Evolutionary conservation across 1,140 invertebrate genomes (phyloP).

Genomic region (Musca domestica): DNA sequence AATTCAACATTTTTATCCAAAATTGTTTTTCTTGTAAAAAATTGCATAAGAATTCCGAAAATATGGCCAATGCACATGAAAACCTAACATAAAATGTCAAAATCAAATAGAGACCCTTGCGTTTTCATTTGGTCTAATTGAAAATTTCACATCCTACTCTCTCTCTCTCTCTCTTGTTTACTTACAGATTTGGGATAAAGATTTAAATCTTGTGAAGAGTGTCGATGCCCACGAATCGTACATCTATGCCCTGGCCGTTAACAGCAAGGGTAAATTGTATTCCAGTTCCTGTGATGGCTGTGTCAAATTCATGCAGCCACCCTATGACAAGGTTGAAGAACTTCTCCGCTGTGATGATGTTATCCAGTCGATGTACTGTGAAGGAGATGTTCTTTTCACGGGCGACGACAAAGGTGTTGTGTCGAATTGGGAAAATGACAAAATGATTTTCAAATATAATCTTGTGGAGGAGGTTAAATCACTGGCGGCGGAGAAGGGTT

Average conservation of each 20-base stretch:
- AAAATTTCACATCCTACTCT: not conserved
- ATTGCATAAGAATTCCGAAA: too few relatives aligned
- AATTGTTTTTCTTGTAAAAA: too few relatives aligned
- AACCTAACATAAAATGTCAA: too few relatives aligned
- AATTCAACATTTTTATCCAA: too few relatives aligned
- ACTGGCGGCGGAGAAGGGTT: slow-evolving; percentile 40
- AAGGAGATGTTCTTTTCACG: slow-evolving; percentile 41
- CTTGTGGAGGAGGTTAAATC: slow-evolving; percentile 51
- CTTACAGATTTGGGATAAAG: slow-evolving; percentile 34
- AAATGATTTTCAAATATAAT: slow-evolving; percentile 51
- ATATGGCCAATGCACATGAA: too few relatives aligned
- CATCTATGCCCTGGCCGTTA: slow-evolving; percentile 47
- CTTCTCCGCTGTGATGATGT: slow-evolving; percentile 46
- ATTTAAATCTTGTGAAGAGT: slow-evolving; percentile 36
- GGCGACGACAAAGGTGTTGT: slow-evolving; percentile 52
- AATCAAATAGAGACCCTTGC: too few relatives aligned
- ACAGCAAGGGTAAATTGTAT: slow-evolving; percentile 45
- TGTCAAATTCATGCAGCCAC: slow-evolving; percentile 43
- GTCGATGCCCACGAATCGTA: slow-evolving; percentile 46
- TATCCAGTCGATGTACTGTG: slow-evolving; percentile 47
- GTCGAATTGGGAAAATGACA: slow-evolving; percentile 48
- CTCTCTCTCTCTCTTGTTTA: not conserved
- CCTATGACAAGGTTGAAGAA: slow-evolving; percentile 40
- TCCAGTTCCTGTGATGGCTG: slow-evolving; percentile 51
- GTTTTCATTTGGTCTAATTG: too few relatives aligned